Evolutionary conservation across 2,113 vertebrate genomes (phyloP).

Genomic region (Protobothrops mucrosquamatus): DNA sequence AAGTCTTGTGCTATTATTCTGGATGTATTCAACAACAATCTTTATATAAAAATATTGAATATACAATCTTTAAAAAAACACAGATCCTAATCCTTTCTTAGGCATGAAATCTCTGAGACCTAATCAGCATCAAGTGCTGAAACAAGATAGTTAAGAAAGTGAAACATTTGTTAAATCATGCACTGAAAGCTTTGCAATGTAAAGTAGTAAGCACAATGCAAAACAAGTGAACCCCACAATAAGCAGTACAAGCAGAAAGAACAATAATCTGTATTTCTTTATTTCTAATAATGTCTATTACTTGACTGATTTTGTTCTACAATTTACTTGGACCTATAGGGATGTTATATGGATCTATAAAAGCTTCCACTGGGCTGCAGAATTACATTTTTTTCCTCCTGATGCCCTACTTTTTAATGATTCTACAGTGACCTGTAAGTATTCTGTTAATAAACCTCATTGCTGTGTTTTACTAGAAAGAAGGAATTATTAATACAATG

Average conservation of each 20-base stretch:
- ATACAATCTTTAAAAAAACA: not conserved
- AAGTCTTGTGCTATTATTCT: not conserved
- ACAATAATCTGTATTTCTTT: not conserved
- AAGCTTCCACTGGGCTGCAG: not conserved
- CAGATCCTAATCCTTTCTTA: not conserved
- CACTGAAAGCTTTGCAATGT: not conserved
- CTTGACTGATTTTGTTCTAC: slow-evolving; percentile 3
- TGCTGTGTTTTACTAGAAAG: not conserved
- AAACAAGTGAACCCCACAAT: not conserved
- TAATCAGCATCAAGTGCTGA: not conserved
- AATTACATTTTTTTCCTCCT: not conserved
- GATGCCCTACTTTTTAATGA: not conserved
- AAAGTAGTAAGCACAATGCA: not conserved
- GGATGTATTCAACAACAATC: not conserved
- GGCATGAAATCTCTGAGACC: not conserved
- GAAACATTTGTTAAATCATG: not conserved
- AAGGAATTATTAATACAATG: slow-evolving; percentile 40
- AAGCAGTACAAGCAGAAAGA: not conserved
- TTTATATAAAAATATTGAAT: not conserved
- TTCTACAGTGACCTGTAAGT: not conserved
- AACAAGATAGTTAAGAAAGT: not conserved
- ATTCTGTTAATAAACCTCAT: not conserved
- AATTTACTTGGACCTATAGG: not conserved
- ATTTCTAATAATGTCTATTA: not conserved
- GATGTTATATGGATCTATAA: slow-evolving; percentile 5